Evolutionary conservation across 1,140 invertebrate species (phyloP), one percentile per base, ranked within the genome.

Genomic region (Mercenaria mercenaria): DNA sequence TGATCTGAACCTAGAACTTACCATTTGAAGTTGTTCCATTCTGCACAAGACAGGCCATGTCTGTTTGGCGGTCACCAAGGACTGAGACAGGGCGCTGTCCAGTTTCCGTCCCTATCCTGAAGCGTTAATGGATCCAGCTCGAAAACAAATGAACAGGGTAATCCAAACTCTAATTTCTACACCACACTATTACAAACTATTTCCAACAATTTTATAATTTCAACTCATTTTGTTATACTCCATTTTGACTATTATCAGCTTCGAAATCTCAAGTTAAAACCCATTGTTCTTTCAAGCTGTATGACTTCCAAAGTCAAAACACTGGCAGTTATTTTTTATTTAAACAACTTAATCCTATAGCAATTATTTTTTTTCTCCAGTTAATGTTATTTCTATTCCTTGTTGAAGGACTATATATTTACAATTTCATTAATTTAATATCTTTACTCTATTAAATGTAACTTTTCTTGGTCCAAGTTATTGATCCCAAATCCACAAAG

Each of bases 1-100:
- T n/a, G n/a, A n/a, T n/a, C n/a, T n/a, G n/a, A n/a, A n/a, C n/a
- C n/a, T n/a, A n/a, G n/a, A 4, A 79, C 76, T 56, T 50, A 79
- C 76, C 50, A 34, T 32, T 52, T 52, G 43, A 52, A 79, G 26
- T 52, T 11, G 76, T 79, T 79, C 76, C 76, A 79, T 85, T 74
- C 32, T 72, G 64, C 50, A 85, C 82, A 74, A 85, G 82, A 74
- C 82, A 85, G 59, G 82, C 82, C 82, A 85, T 85, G 82, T 85
- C 82, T 69, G 67, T 34, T 37, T 85, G 47, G 41, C 23, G 37
- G 32, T 39, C 26, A 41, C 39, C 82, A 23, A 64, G 61, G 82
- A 52, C 59, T 52, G 67, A 72, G 64, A 52, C 82, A 72, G 67
- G 64, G 29, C 18, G 67, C 61, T 72, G 61, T 74, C 64, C 43